Percentiles rank a stretch among this genome's conserved stretches.
phyloP scores from a whole-genome alignment of 1,140 invertebrate genomes.

The Palaemon carinicauda region DNA sequence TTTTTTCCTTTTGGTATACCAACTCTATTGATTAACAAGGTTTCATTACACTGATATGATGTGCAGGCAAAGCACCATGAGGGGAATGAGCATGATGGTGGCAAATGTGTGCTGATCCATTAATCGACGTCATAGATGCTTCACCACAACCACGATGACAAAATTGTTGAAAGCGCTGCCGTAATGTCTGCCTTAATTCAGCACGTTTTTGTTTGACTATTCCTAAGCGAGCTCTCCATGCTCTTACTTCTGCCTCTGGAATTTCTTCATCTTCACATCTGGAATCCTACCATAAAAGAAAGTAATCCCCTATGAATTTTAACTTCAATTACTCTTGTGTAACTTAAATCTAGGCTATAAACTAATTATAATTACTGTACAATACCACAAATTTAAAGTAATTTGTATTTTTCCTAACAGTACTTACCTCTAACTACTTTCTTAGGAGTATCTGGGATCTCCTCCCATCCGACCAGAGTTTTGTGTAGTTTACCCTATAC shows the following conservation, averaged over 20 bases:
- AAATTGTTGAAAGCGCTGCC: conserved; percentile 81
- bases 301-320: no score
- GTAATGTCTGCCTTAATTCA: conserved; percentile 80
- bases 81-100: conserved; percentile 19
- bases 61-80: conserved; percentile 13
- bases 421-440: no score
- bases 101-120: neutral
- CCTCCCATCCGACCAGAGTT: no score
- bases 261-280: conserved; percentile 80
- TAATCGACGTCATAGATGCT: neutral
- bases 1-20: no score
- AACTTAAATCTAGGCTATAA: no score
- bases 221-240: conserved; percentile 78
- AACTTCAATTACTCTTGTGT: no score
- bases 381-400: no score
- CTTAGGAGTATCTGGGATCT: no score
- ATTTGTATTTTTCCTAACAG: no score
- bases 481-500: no score
- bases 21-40: neutral
- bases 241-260: conserved; percentile 84
- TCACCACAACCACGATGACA: conserved; percentile 65
- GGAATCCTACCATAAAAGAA: conserved; percentile 67
- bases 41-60: conserved; percentile 7
- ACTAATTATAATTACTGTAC: no score
- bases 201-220: conserved; percentile 81